Conservation (phyloP, 2,888 invertebrate genomes). For the Drosophila monieri region DNA sequence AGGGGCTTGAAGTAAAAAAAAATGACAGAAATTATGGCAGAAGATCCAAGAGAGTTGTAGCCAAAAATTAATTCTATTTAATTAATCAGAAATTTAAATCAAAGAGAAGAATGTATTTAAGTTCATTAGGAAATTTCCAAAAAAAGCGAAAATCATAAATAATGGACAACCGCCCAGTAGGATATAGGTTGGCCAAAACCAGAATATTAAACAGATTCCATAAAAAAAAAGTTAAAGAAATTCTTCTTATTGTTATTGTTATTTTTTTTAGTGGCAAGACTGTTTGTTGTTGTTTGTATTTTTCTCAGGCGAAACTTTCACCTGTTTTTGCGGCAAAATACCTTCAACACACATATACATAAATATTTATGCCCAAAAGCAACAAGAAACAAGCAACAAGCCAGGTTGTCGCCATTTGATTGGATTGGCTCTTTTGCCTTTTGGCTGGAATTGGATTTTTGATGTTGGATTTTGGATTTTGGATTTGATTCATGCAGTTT, state of each 20-base stretch:
- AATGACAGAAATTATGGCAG: slow-evolving; percentile 1
- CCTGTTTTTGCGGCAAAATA: slow-evolving; percentile 68
- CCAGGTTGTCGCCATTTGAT: slow-evolving; percentile 32
- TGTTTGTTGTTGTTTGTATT: neutral
- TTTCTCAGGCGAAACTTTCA: slow-evolving; percentile 64
- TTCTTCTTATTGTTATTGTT: slow-evolving; percentile 31
- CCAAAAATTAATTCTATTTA: neutral
- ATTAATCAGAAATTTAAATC: neutral
- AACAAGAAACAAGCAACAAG: slow-evolving; percentile 48
- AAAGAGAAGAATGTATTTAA: slow-evolving; percentile 14
- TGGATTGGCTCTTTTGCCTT: slow-evolving; percentile 19
- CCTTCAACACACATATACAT: slow-evolving; percentile 58
- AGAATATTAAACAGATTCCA: slow-evolving; percentile 64
- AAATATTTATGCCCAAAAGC: slow-evolving; percentile 75
- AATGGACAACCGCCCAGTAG: slow-evolving; percentile 11
- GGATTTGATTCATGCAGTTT: slow-evolving; percentile 7
- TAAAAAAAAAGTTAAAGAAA: slow-evolving; percentile 3
- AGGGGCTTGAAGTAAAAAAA: slow-evolving; percentile 37
- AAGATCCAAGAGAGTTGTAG: slow-evolving; percentile 14
- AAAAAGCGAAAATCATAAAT: slow-evolving; percentile 33
- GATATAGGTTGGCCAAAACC: slow-evolving; percentile 36
- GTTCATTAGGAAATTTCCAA: slow-evolving; percentile 47
- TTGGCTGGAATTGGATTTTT: slow-evolving; percentile 1
- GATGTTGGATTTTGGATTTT: neutral
- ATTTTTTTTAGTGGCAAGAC: slow-evolving; percentile 5